Base-by-base conservation (phyloP, 2,888 invertebrate genomes). In the Allygus modestus region DNA sequence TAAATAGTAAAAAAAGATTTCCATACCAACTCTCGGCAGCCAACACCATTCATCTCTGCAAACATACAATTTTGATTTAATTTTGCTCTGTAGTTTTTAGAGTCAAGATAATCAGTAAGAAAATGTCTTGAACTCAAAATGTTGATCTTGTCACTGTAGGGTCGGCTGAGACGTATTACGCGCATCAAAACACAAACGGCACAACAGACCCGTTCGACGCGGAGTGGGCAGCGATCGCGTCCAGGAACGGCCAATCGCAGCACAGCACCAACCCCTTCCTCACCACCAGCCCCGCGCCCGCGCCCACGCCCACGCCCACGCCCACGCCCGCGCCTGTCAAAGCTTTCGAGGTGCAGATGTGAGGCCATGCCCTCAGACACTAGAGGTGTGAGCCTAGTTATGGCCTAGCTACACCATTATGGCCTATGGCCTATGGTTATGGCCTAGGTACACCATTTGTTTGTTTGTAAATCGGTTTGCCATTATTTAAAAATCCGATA, bases 141-240 rank as follows among this genome's bases (percentile, higher is more conserved):
- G n/a, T n/a, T n/a, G n/a, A n/a, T n/a, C n/a, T n/a, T n/a, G n/a
- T n/a, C n/a, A n/a, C n/a, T 15, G 1, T 33, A 79, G 85, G 85
- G 12, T 85, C 85, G 54, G 85, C 85, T 28, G 86, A 82, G 26
- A 31, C 85, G 11, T 85, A 83, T 51, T 84, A 84, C 79, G 31
- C 83, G 15, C 85, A 84, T 46, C 84, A 79, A 28, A 84, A 84
- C 37, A 79, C 83, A 41, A 86, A 84, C n/a, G 86, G 85, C 0
- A 82, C 88, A 84, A 75, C 87, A 85, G 95, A 97, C 91, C 96
- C 97, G 0, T 97, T 97, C 89, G 96, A 97, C 89, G 96, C 96
- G 17, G 96, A 96, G 88, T 97, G 96, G 96, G 96, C 95, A 0
- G 93, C 94, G 84, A 91, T 93, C 73, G 93, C 93, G 0, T 92